phyloP scores from a whole-genome alignment of 2,797 vertebrate genomes.

The Tiaroga cobitis region DNA sequence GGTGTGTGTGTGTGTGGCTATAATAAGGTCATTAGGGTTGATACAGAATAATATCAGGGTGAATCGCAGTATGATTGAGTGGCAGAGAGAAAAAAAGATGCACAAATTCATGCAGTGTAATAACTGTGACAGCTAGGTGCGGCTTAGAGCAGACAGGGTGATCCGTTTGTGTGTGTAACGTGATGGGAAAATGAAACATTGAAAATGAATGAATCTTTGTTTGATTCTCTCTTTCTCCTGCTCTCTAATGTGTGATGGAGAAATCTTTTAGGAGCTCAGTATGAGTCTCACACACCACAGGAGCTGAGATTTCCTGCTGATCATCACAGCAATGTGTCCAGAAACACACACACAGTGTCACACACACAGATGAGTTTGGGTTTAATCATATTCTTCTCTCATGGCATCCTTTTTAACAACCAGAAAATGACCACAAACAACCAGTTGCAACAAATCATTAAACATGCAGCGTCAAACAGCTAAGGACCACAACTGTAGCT shows the following conservation, averaged over 20 bases:
- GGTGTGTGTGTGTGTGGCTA: neutral
- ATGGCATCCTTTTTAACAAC: neutral
- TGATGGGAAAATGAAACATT: neutral
- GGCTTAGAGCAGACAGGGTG: neutral
- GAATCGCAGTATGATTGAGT: neutral
- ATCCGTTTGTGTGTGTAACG: constrained; percentile 3
- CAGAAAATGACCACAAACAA: neutral
- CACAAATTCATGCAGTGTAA: neutral
- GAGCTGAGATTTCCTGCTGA: constrained; percentile 21
- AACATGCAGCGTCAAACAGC: neutral
- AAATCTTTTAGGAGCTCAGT: constrained; percentile 23
- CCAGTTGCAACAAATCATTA: neutral
- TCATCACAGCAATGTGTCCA: constrained; percentile 19
- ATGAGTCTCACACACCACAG: constrained; percentile 18
- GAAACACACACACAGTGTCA: constrained; percentile 27
- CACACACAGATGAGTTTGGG: neutral
- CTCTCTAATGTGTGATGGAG: constrained; percentile 31
- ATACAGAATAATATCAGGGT: neutral
- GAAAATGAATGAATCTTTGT: constrained; percentile 21
- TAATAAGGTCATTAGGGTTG: constrained; percentile 17
- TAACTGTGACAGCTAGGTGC: neutral
- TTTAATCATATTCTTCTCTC: neutral
- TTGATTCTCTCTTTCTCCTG: neutral
- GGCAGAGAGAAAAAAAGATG: neutral
- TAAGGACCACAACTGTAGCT: neutral